Conservation (phyloP, 2,113 vertebrate genomes). For the Turdus rufiventris region DNA sequence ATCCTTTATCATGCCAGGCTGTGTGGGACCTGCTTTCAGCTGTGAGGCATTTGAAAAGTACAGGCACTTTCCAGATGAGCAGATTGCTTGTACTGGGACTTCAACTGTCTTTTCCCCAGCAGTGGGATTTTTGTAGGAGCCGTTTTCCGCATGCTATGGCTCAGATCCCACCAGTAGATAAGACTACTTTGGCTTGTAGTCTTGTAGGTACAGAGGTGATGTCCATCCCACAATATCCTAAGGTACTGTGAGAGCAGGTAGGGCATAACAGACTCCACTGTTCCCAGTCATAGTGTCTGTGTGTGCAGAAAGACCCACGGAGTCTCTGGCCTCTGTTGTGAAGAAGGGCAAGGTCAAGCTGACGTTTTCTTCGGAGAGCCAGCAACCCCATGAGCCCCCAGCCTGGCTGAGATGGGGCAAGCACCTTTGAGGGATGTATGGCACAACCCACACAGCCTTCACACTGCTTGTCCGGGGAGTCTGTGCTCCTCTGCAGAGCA, state of each 20-base stretch:
- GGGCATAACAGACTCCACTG: fast-evolving
- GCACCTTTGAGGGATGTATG: fast-evolving
- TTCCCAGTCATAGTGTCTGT: too few species aligned
- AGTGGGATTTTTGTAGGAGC: not conserved
- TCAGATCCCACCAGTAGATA: not conserved
- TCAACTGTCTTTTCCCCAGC: not conserved
- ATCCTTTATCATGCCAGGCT: fast-evolving
- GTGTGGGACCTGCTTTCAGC: not conserved
- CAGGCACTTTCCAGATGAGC: not conserved
- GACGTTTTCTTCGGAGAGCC: not conserved
- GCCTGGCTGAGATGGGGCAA: not conserved
- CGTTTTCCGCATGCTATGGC: not conserved
- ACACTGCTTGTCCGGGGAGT: fast-evolving
- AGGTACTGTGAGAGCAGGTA: not conserved
- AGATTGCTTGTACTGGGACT: not conserved
- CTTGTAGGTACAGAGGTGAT: not conserved
- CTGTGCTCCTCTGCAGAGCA: not conserved
- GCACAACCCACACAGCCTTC: not conserved
- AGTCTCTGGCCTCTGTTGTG: not conserved
- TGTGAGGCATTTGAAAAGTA: not conserved
- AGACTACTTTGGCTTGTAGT: not conserved
- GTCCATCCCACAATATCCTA: not conserved
- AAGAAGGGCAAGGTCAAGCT: not conserved
- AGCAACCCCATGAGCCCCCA: not conserved
- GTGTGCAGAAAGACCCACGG: fast-evolving